These are phyloP conservation scores for Berghia stephanieae DNA, from an alignment of 1,140 invertebrate species.

Conservation along the genomic window DNA sequence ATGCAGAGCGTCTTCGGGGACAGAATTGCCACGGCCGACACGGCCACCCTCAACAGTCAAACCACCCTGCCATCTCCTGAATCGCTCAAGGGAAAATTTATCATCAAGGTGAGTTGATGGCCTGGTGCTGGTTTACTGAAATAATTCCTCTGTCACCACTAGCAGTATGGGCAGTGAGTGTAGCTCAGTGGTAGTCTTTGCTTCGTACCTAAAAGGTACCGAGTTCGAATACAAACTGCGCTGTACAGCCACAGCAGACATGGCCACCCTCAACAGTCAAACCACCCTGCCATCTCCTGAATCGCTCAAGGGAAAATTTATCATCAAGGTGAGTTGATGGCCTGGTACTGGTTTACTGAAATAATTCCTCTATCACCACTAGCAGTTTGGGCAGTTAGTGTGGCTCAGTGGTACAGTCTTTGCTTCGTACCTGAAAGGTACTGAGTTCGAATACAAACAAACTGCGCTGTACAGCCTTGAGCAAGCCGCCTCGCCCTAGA, in stretches of 20 bases:
- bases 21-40: constrained; percentile 45
- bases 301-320: constrained; percentile 51
- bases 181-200: no score
- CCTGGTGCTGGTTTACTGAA: not conserved
- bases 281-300: constrained; percentile 54
- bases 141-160: not conserved
- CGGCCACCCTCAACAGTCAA: constrained; percentile 48
- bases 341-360: not conserved
- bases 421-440: no score
- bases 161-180: not conserved
- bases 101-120: constrained; percentile 55
- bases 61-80: constrained; percentile 54
- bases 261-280: constrained; percentile 48
- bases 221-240: no score
- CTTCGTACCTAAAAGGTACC: no score
- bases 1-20: constrained; percentile 81
- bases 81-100: constrained; percentile 51
- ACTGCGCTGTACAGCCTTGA: no score
- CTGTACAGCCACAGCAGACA: constrained; percentile 36
- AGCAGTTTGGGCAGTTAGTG: not conserved
- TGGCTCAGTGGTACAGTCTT: no score
- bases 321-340: constrained; percentile 55
- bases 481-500: no score
- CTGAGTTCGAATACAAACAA: no score
- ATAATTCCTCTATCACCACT: not conserved